Evolutionary conservation across 1,140 invertebrate species (phyloP).

Genomic region (Cephus cinctus): DNA sequence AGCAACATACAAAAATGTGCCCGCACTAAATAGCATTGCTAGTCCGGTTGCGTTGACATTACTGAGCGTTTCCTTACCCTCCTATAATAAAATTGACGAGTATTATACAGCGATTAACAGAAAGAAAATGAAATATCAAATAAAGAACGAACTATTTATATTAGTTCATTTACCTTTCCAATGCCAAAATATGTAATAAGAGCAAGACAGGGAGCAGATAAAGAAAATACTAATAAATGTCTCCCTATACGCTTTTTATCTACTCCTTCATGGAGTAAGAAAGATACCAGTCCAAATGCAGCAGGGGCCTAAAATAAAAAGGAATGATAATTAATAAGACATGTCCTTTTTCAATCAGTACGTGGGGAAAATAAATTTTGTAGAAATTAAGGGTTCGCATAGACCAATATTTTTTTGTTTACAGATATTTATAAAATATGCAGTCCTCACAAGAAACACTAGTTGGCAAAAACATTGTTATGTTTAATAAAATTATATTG

Average conservation of each 20-base stretch:
- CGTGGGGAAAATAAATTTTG: too few relatives aligned
- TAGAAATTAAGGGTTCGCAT: too few relatives aligned
- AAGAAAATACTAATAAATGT: constrained; percentile 92
- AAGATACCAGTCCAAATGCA: constrained; percentile 96
- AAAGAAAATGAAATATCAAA: constrained; percentile 14
- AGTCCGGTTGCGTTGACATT: constrained; percentile 91
- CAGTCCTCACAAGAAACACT: too few relatives aligned
- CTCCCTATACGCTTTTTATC: constrained; percentile 83
- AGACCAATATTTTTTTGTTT: too few relatives aligned
- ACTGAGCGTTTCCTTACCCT: constrained; percentile 70
- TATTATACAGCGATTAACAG: neutral
- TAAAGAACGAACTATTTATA: constrained; percentile 20
- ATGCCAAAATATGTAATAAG: constrained; percentile 92
- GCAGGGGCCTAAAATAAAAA: constrained; percentile 78
- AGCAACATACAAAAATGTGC: constrained; percentile 98
- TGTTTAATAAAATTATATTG: neutral
- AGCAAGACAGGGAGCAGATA: constrained; percentile 87
- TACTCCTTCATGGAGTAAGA: constrained; percentile 92
- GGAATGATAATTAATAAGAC: constrained; percentile 9
- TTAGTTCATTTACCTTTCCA: constrained; percentile 77
- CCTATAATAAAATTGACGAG: constrained; percentile 49
- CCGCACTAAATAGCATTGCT: constrained; percentile 97
- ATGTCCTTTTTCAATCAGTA: too few relatives aligned
- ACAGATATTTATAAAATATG: too few relatives aligned
- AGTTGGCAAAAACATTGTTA: neutral